A percentile compares a stretch with the other conserved stretches of the same genome.
These are phyloP conservation scores for Cheilosia urbana DNA, from an alignment of 2,888 invertebrate genomes.

Conservation along the genomic window DNA sequence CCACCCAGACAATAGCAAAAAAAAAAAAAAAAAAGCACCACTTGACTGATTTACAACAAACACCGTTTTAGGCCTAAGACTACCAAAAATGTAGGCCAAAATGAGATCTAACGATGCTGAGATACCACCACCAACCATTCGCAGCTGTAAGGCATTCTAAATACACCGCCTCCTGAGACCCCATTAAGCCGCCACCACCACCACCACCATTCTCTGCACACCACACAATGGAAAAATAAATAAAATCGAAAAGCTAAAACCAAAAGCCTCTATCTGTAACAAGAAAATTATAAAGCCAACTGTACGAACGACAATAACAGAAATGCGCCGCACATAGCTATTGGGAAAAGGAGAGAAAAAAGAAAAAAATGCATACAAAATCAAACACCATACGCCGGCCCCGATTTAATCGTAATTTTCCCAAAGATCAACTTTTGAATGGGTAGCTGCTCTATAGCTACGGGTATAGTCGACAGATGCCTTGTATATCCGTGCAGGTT, in stretches of 20 bases:
- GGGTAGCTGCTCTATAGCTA: slow-evolving; percentile 32
- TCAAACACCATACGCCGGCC: slow-evolving; percentile 56
- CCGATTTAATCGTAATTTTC: slow-evolving; percentile 73
- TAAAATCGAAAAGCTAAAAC: slow-evolving; percentile 19
- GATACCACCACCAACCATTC: slow-evolving; percentile 12
- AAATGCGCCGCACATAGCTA: slow-evolving; percentile 5
- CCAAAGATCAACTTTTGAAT: slow-evolving; percentile 74
- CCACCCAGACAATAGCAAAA: slow-evolving; percentile 24
- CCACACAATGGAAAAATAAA: slow-evolving; percentile 60
- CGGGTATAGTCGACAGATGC: slow-evolving; percentile 38
- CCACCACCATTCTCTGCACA: slow-evolving; percentile 26
- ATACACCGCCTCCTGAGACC: slow-evolving; percentile 50
- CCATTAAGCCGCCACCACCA: slow-evolving; percentile 50
- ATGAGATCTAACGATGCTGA: slow-evolving; percentile 26
- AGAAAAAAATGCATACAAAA: slow-evolving; percentile 32
- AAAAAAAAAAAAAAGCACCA: background rate
- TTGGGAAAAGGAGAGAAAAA: background rate
- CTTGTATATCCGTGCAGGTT: slow-evolving; percentile 57
- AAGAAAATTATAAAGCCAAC: slow-evolving; percentile 42
- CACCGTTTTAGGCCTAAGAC: slow-evolving; percentile 55
- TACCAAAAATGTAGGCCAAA: slow-evolving; percentile 63
- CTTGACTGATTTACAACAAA: slow-evolving; percentile 52
- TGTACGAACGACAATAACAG: slow-evolving; percentile 53
- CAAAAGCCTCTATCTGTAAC: slow-evolving; percentile 38
- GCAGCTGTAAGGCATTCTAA: slow-evolving; percentile 22